These are phyloP conservation scores for Fratercula arctica DNA, from an alignment of 2,797 vertebrate species.

Conservation along the genomic window DNA sequence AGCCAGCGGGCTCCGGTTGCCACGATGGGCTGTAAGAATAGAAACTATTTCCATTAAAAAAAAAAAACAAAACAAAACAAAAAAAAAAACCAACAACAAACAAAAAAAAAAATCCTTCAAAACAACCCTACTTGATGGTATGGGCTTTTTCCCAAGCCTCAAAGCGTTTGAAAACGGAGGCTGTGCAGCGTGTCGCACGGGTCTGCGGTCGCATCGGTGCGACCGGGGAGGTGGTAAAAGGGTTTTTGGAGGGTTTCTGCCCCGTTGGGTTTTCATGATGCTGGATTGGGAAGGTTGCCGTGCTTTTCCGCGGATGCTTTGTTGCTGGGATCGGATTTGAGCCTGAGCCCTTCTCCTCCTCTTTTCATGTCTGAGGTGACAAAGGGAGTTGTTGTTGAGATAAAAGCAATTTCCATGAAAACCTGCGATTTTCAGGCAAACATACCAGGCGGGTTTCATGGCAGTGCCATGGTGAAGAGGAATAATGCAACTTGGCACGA, in stretches of 20 bases:
- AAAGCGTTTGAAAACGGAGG: not conserved
- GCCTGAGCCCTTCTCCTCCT: slow-evolving; percentile 8
- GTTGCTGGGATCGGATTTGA: slow-evolving; percentile 2
- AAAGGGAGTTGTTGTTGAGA: slow-evolving; percentile 62
- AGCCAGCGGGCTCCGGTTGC: not conserved
- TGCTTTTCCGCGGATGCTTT: not conserved
- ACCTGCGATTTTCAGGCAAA: slow-evolving; percentile 71
- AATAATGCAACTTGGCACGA: slow-evolving; percentile 82
- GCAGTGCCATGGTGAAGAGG: slow-evolving; percentile 79
- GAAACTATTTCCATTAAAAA: slow-evolving; percentile 55
- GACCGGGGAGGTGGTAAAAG: not conserved
- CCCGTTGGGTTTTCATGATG: fast-evolving
- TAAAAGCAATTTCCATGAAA: slow-evolving; percentile 73
- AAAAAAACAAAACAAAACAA: not conserved
- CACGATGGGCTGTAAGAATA: slow-evolving; percentile 18
- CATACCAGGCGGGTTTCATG: slow-evolving; percentile 83
- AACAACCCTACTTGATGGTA: not conserved
- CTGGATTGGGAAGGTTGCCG: not conserved
- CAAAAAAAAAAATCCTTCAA: not conserved
- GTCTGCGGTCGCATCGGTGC: not conserved
- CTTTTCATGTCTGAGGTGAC: slow-evolving; percentile 55
- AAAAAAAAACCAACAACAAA: not conserved
- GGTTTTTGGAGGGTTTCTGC: not conserved
- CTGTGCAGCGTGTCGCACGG: not conserved
- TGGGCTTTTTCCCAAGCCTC: not conserved